phyloP scores from a whole-genome alignment of 92 coral and sea anemone genomes.

The Parazoanthus swiftii region DNA sequence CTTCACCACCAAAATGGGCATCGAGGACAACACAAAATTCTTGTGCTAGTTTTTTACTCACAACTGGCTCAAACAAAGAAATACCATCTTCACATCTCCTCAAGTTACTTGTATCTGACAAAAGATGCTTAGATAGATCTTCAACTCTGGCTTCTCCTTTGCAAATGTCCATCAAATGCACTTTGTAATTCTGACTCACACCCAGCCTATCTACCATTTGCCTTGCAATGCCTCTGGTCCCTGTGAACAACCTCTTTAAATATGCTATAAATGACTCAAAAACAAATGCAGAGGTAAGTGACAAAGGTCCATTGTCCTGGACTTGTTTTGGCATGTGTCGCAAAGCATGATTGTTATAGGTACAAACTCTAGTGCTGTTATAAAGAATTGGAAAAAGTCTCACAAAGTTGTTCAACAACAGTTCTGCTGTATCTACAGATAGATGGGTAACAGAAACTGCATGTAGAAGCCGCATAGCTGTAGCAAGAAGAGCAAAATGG shows the following conservation, averaged over 20 bases:
- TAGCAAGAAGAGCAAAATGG: slow-evolving; percentile 42
- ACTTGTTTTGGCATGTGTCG: slow-evolving; percentile 52
- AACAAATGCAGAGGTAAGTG: slow-evolving; percentile 49
- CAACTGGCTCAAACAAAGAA: slow-evolving; percentile 40
- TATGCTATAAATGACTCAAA: slow-evolving; percentile 53
- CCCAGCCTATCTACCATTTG: slow-evolving; percentile 20
- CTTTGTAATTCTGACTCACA: no score
- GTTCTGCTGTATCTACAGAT: background rate
- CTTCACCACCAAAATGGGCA: background rate
- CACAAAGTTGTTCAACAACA: slow-evolving; percentile 13
- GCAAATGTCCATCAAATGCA: no score
- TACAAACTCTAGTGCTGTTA: slow-evolving; percentile 26
- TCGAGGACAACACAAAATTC: background rate
- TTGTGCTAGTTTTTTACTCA: slow-evolving; percentile 10
- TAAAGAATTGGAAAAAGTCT: slow-evolving; percentile 36
- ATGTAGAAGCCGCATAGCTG: slow-evolving; percentile 13
- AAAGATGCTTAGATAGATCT: background rate
- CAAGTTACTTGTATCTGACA: background rate
- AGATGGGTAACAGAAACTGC: background rate
- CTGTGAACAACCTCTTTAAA: slow-evolving; percentile 43
- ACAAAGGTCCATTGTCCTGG: slow-evolving; percentile 40
- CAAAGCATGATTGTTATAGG: slow-evolving; percentile 56
- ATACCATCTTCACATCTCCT: slow-evolving; percentile 17
- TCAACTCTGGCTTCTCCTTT: background rate
- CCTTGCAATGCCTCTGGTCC: slow-evolving; percentile 42